A percentile compares a stretch with the other conserved stretches of the same genome.
Conservation (phyloP, 2,888 invertebrate genomes). For the Loripinus fragilis region DNA sequence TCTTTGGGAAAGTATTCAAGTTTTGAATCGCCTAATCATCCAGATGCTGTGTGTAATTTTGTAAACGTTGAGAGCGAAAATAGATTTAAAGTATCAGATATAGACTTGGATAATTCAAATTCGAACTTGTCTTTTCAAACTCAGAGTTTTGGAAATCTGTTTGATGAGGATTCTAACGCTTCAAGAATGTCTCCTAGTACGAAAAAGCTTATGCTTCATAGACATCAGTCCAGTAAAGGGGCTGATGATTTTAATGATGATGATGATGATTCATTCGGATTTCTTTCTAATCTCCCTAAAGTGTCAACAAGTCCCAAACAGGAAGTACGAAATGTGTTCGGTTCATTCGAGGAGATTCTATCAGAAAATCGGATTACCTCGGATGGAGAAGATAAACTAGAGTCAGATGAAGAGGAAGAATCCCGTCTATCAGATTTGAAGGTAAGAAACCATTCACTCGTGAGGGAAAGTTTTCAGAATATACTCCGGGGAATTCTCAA, state of each 20-base stretch:
- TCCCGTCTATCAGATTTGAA: background rate
- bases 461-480: no score
- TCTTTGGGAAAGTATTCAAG: constrained; percentile 9
- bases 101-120: constrained; percentile 31
- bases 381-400: background rate
- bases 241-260: background rate
- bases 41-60: constrained; percentile 15
- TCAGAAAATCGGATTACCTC: background rate
- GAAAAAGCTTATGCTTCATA: constrained; percentile 45
- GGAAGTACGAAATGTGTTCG: constrained; percentile 50
- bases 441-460: background rate
- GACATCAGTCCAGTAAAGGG: background rate
- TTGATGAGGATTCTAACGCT: constrained; percentile 46
- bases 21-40: background rate
- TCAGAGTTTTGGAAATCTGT: constrained; percentile 31
- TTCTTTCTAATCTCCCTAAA: constrained; percentile 3
- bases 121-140: constrained; percentile 25
- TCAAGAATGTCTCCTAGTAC: constrained; percentile 46
- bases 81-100: constrained; percentile 11
- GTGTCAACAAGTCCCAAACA: background rate
- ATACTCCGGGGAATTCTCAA: no score
- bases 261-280: constrained; percentile 1
- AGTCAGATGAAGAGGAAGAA: background rate
- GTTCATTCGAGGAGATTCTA: constrained; percentile 56
- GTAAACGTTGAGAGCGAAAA: constrained; percentile 3